Percentiles rank a stretch among this genome's conserved stretches.
Conservation (phyloP, 2,797 vertebrate genomes). For the Molossus molossus region DNA sequence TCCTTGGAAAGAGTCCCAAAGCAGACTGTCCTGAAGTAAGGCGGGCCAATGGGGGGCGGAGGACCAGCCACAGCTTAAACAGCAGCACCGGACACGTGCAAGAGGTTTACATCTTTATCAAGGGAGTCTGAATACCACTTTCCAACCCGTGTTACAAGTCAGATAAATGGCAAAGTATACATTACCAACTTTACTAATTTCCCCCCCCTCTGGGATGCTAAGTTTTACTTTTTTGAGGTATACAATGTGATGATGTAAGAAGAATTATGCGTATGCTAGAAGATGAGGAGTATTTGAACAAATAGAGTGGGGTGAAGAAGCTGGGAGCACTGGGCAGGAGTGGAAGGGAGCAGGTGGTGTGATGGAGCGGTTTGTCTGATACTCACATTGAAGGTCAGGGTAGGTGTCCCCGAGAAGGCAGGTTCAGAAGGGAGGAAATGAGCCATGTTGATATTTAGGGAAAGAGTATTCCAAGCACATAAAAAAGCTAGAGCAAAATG, state of each 20-base stretch:
- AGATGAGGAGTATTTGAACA: not conserved
- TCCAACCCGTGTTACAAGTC: not conserved
- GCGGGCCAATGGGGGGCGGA: accelerated
- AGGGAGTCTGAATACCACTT: not conserved
- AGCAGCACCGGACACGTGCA: not conserved
- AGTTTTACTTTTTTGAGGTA: not conserved
- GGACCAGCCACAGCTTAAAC: not conserved
- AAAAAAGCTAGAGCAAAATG: not conserved
- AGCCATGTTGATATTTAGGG: not conserved
- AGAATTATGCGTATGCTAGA: not conserved
- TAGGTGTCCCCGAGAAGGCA: not conserved
- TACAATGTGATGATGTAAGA: not conserved
- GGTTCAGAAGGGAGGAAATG: not conserved
- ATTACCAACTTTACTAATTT: not conserved
- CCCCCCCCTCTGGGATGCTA: not conserved
- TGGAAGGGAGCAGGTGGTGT: not conserved
- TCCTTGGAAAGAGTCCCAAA: slow-evolving; percentile 7
- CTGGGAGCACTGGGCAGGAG: accelerated
- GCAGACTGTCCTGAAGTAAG: not conserved
- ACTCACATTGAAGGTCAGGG: not conserved
- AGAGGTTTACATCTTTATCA: not conserved
- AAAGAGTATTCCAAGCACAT: not conserved
- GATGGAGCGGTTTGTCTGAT: not conserved
- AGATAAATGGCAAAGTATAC: not conserved
- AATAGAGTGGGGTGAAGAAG: not conserved